Evolutionary conservation across 2,797 vertebrate genomes (phyloP).

Genomic region (Rallus crepitans): DNA sequence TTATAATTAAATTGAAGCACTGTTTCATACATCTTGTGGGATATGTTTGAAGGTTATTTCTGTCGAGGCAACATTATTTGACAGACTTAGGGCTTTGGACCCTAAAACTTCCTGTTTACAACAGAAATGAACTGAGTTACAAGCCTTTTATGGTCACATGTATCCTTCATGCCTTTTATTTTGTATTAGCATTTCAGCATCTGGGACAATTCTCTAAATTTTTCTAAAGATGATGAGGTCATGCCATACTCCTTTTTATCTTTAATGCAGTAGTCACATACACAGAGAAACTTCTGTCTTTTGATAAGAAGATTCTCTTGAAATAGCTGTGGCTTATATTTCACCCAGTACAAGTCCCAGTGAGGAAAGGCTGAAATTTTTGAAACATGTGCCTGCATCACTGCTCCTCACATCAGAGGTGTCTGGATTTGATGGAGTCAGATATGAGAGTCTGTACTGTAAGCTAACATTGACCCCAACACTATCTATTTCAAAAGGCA

Average conservation of each 20-base stretch:
- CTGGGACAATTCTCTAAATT: not conserved
- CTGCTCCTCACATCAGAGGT: not conserved
- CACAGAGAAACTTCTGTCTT: not conserved
- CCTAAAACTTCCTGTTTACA: not conserved
- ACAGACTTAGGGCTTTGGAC: not conserved
- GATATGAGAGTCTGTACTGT: rapidly evolving
- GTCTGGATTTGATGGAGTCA: not conserved
- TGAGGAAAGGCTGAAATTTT: not conserved
- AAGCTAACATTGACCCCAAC: not conserved
- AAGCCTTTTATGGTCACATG: not conserved
- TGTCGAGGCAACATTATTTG: not conserved
- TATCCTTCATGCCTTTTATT: not conserved
- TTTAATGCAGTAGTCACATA: not conserved
- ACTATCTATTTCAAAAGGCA: not conserved
- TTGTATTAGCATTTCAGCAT: not conserved
- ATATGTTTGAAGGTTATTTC: not conserved
- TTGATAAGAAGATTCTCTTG: not conserved
- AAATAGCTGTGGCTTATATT: not conserved
- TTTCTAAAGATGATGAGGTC: not conserved
- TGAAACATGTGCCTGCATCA: rapidly evolving
- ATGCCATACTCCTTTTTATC: not conserved
- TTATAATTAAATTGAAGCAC: not conserved
- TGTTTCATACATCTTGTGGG: not conserved
- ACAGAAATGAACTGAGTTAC: not conserved
- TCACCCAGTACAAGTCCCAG: not conserved